These are phyloP conservation scores for Falco punctatus DNA, from an alignment of 2,113 vertebrate genomes.

Conservation along the genomic window DNA sequence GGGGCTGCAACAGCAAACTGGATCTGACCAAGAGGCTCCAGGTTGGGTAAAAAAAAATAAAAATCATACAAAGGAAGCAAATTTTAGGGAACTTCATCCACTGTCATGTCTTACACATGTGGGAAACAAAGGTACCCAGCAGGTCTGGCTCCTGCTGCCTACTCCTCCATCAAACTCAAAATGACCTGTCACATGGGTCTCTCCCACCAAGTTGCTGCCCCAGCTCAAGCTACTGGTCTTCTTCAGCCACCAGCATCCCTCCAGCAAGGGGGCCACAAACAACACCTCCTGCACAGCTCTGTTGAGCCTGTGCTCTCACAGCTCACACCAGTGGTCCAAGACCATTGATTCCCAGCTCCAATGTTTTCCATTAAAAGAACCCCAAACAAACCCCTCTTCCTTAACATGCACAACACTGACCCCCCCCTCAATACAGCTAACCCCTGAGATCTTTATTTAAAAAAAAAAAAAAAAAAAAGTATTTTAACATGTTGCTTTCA, in stretches of 20 bases:
- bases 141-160: not conserved
- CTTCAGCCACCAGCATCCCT: not conserved
- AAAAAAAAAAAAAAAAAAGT: not conserved
- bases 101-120: not conserved
- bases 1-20: not conserved
- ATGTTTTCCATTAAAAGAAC: not conserved
- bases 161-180: not conserved
- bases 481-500: not conserved
- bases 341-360: not conserved
- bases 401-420: not conserved
- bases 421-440: not conserved
- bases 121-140: not conserved
- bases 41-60: not conserved
- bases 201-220: not conserved
- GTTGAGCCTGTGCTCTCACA: not conserved
- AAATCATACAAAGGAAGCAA: not conserved
- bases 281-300: not conserved
- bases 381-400: not conserved
- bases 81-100: not conserved
- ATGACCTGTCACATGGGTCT: accelerated
- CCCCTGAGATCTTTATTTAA: not conserved
- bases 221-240: not conserved
- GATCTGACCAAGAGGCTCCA: not conserved
- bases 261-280: not conserved
- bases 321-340: not conserved